Conservation (phyloP, 2,113 vertebrate genomes). For the Nothobranchius kuhntae region DNA sequence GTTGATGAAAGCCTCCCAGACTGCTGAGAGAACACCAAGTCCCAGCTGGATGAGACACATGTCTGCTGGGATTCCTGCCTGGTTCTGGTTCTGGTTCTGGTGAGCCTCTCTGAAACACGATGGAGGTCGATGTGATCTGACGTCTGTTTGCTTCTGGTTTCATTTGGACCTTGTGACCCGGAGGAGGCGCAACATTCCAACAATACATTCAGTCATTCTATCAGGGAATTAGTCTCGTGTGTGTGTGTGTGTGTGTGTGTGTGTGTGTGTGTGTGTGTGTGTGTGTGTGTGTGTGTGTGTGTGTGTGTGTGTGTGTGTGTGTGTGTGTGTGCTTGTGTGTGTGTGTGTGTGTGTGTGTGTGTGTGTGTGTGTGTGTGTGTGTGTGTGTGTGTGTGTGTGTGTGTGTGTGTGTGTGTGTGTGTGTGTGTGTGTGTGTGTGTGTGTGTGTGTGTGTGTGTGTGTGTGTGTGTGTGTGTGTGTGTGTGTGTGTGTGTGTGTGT, state of each 20-base stretch:
- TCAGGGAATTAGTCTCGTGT: neutral
- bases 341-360: too few relatives aligned
- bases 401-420: conserved; percentile 38
- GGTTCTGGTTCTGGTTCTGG: neutral
- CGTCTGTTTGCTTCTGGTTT: neutral
- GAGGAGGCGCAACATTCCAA: too few relatives aligned
- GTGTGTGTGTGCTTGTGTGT: too few relatives aligned
- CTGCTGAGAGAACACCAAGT: conserved; percentile 34
- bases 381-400: conserved; percentile 19
- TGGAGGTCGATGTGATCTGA: neutral
- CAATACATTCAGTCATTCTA: too few relatives aligned
- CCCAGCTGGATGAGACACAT: conserved; percentile 32
- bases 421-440: neutral
- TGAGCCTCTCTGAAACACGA: too few relatives aligned
- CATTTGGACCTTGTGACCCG: too few relatives aligned
- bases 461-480: conserved; percentile 21
- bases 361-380: conserved; percentile 43
- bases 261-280: conserved; percentile 23
- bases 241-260: conserved; percentile 13
- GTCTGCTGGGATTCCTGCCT: neutral
- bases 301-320: too few relatives aligned
- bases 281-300: neutral
- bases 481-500: conserved; percentile 14
- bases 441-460: conserved; percentile 19
- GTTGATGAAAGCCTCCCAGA: conserved; percentile 12